phyloP scores from a whole-genome alignment of 2,888 invertebrate genomes.

The Uloborus plumipes region DNA sequence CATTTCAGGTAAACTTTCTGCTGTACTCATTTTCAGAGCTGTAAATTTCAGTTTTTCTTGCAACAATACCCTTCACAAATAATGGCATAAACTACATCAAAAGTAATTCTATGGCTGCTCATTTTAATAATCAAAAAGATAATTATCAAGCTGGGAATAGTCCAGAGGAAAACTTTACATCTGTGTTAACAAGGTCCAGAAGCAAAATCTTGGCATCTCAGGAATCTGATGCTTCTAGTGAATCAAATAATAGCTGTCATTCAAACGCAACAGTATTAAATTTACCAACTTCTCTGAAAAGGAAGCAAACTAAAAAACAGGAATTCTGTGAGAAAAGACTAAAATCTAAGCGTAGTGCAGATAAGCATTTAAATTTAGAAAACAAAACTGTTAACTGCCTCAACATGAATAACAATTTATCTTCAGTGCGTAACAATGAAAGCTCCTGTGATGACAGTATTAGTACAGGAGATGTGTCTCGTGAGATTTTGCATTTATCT shows the following conservation, averaged over 20 bases:
- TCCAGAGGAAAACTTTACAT: constrained; percentile 14
- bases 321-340: no score
- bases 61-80: background rate
- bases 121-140: constrained; percentile 70
- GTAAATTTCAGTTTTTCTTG: no score
- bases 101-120: constrained; percentile 71
- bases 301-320: background rate
- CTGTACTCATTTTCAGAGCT: no score
- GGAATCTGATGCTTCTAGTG: constrained; percentile 14
- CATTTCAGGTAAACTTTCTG: no score
- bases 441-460: no score
- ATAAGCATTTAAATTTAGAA: no score
- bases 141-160: constrained; percentile 59
- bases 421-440: no score
- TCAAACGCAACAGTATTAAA: background rate
- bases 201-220: constrained; percentile 27
- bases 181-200: constrained; percentile 31
- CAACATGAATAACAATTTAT: no score
- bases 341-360: no score
- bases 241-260: constrained; percentile 11
- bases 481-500: no score
- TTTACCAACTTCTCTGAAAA: constrained; percentile 18
- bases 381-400: no score
- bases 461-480: no score
- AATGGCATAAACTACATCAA: constrained; percentile 8